A percentile compares a stretch with the other conserved stretches of the same genome.
These are phyloP conservation scores for Leiothrix lutea DNA, from an alignment of 2,113 vertebrate species.

Conservation along the genomic window DNA sequence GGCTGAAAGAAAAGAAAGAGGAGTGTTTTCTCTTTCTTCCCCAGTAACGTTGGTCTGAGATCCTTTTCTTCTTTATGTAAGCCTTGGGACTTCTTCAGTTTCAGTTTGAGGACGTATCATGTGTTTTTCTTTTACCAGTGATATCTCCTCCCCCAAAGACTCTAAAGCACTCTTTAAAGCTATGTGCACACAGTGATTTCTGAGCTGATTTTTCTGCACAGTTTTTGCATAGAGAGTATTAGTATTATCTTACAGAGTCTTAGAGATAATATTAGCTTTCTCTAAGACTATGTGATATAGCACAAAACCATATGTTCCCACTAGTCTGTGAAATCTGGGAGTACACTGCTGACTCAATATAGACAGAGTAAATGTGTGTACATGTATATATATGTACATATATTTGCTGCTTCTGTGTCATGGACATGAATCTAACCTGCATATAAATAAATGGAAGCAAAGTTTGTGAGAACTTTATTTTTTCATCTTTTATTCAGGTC, in stretches of 20 bases:
- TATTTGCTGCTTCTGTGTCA: not conserved
- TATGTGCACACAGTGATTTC: constrained; percentile 1
- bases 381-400: not conserved
- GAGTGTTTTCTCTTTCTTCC: not conserved
- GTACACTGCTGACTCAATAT: not conserved
- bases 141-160: constrained; percentile 5
- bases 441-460: not conserved
- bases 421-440: not conserved
- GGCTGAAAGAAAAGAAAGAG: not conserved
- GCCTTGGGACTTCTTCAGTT: constrained; percentile 39
- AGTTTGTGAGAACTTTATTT: not conserved
- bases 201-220: constrained; percentile 15
- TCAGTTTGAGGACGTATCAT: constrained; percentile 26
- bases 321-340: not conserved
- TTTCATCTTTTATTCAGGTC: not conserved
- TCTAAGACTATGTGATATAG: not conserved
- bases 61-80: constrained; percentile 27
- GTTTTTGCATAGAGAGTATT: constrained; percentile 20
- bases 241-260: constrained; percentile 51
- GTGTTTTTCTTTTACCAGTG: constrained; percentile 27
- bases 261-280: constrained; percentile 56
- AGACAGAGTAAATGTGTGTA: not conserved
- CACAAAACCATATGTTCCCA: constrained; percentile 41
- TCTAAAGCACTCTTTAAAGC: constrained; percentile 20
- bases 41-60: not conserved